A percentile compares a stretch with the other conserved stretches of the same genome.
These are phyloP conservation scores for Serranus cabrilla DNA, from an alignment of 2,797 vertebrate genomes.

Conservation along the genomic window DNA sequence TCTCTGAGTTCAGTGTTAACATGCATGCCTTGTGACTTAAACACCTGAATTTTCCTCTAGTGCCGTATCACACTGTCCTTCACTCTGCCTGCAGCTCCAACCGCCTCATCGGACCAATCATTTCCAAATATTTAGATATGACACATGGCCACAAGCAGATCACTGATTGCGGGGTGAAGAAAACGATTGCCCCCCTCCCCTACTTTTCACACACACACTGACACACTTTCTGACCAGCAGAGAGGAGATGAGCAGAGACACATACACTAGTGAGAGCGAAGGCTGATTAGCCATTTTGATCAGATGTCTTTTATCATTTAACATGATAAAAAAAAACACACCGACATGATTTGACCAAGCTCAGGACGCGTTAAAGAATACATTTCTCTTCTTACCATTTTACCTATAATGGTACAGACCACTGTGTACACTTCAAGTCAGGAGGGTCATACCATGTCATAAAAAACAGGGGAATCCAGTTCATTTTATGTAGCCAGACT, in stretches of 20 bases:
- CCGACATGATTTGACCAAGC: conserved; percentile 50
- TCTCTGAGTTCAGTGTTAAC: conserved; percentile 83
- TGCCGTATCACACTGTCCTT: conserved; percentile 85
- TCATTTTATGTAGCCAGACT: conserved; percentile 78
- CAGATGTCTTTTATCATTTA: conserved; percentile 22
- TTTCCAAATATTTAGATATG: conserved; percentile 24
- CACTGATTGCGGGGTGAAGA: background rate
- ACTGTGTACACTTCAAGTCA: conserved; percentile 50
- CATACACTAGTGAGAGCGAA: conserved; percentile 49
- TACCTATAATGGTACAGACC: conserved; percentile 49
- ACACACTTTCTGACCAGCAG: conserved; percentile 36
- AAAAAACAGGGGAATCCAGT: conserved; percentile 48
- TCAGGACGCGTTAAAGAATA: conserved; percentile 55
- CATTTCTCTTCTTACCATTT: conserved; percentile 30
- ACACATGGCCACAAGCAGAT: conserved; percentile 20
- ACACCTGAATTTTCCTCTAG: conserved; percentile 83
- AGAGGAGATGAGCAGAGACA: conserved; percentile 33
- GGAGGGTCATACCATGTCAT: conserved; percentile 44
- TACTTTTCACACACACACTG: background rate
- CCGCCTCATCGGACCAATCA: conserved; percentile 59
- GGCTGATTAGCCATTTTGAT: conserved; percentile 24
- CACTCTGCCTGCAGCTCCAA: conserved; percentile 79
- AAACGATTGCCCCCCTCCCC: background rate
- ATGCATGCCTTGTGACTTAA: conserved; percentile 88
- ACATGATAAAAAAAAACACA: background rate